Evolutionary conservation across 2,797 vertebrate genomes (phyloP).

Genomic region (Rousettus madagascariensis): DNA sequence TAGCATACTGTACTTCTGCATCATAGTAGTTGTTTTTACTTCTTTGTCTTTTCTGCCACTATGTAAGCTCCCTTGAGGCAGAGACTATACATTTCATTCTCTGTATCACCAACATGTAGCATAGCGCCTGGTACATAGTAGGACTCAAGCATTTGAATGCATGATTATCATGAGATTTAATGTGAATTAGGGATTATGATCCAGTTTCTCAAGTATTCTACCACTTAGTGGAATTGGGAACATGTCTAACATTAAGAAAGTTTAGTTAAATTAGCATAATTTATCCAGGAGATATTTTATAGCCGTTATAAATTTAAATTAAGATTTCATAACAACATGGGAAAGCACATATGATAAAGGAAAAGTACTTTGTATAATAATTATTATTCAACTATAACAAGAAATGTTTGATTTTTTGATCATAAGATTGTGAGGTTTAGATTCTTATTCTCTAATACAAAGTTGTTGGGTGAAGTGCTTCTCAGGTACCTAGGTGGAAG

Average conservation of each 20-base stretch:
- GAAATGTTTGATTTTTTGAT: neutral
- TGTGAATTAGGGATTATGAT: neutral
- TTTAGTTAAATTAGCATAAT: neutral
- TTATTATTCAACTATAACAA: neutral
- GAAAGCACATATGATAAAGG: neutral
- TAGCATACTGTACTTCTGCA: neutral
- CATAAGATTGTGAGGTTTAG: neutral
- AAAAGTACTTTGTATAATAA: neutral
- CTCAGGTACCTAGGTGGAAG: neutral
- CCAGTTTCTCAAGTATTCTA: neutral
- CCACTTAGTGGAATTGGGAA: neutral
- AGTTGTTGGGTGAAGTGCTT: neutral
- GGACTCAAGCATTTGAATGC: neutral
- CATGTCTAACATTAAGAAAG: neutral
- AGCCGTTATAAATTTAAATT: conserved; percentile 5
- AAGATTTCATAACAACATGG: neutral
- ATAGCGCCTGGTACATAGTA: neutral
- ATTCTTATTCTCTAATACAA: neutral
- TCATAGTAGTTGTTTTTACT: neutral
- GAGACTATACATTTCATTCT: neutral
- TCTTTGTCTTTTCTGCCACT: neutral
- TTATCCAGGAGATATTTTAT: neutral
- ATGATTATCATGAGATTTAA: neutral
- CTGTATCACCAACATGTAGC: neutral
- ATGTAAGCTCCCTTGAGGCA: neutral